These are phyloP conservation scores for Hormiphora californensis DNA, from an alignment of 37 sponge, comb jelly and placozoan species.

Conservation along the genomic window DNA sequence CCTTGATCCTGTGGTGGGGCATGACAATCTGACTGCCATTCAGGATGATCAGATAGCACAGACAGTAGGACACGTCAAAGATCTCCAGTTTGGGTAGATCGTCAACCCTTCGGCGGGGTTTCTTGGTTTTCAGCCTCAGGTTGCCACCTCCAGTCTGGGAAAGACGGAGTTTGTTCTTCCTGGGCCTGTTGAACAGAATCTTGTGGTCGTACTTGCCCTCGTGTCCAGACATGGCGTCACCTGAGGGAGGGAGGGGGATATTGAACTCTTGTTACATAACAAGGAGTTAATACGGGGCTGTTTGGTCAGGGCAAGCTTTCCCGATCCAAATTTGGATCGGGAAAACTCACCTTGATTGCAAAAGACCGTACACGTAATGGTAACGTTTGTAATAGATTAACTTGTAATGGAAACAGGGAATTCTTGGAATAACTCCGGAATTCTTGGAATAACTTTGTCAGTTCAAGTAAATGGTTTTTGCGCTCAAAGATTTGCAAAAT, in stretches of 20 bases:
- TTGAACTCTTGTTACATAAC: too few relatives aligned
- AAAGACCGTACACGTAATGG: too few relatives aligned
- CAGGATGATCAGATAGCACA: conserved; percentile 18
- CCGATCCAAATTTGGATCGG: too few relatives aligned
- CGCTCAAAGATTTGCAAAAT: too few relatives aligned
- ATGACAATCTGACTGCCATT: background rate
- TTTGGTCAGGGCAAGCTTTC: too few relatives aligned
- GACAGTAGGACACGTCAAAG: conserved; percentile 15
- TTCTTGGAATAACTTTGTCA: too few relatives aligned
- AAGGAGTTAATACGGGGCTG: too few relatives aligned
- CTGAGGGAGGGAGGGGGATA: background rate
- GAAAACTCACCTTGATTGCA: too few relatives aligned
- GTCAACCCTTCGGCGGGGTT: background rate
- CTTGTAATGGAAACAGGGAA: too few relatives aligned
- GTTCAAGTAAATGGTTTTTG: too few relatives aligned
- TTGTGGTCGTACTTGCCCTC: conserved; percentile 3
- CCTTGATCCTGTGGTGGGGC: conserved; percentile 15
- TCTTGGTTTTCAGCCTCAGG: conserved; percentile 13
- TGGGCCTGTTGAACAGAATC: conserved; percentile 12
- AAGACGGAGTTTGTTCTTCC: background rate
- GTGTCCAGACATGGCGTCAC: conserved; percentile 1
- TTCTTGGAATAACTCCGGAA: too few relatives aligned
- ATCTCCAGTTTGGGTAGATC: conserved; percentile 20
- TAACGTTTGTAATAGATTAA: too few relatives aligned
- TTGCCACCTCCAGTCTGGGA: background rate